Base-by-base conservation (phyloP, 92 coral and sea anemone genomes). In the Porites divaricata region DNA sequence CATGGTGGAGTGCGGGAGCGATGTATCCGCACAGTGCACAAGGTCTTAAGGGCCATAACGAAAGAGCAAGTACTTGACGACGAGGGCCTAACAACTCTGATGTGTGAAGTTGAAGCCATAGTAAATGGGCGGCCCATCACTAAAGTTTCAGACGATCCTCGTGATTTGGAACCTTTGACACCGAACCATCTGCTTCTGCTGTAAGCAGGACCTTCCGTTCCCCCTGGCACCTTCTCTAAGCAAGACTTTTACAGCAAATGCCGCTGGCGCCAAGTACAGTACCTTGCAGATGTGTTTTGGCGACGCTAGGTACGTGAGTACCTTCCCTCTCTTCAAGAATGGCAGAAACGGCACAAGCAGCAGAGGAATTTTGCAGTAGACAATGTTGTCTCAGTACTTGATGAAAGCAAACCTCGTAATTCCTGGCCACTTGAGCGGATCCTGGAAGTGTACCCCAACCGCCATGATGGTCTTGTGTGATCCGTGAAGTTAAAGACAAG, bases 401-500 rank as follows among this genome's bases (percentile, higher is more conserved):
- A 88, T 50, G 91, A 88, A 58, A 82, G 41, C 62, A 82, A 54
- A 14, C 91, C 91, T 13, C 68, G 89, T 52, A 82, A 68, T 19
- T 75, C 83, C 20, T 88, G 89, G 92, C 89, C 88, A 50, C 92
- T 88, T 10, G 89, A 68, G 16, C 89, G 90, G 17, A 71, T 86
- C 72, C 26, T 72, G 25, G 92, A 78, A 49, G 89, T 85, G 25
- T 85, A 71, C 85, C 0, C 67, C 68, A 90, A 76, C 72, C 14
- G 84, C 17, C 66, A 21, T 1, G 85, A 86, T 76, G 89, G 86
- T 5, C 80, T 80, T 1, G 88, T 86, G 19, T 87, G 80, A 28
- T 86, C 87, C 7, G 93, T 86, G 26, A 86, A 86, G 81, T 10
- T 90, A n/a, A 90, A 86, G 84, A 86, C 93, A 70, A 81, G 87